Percentiles rank a stretch among this genome's conserved stretches.
These are phyloP conservation scores for Eilema caniola DNA, from an alignment of 2,888 invertebrate genomes.

Conservation along the genomic window DNA sequence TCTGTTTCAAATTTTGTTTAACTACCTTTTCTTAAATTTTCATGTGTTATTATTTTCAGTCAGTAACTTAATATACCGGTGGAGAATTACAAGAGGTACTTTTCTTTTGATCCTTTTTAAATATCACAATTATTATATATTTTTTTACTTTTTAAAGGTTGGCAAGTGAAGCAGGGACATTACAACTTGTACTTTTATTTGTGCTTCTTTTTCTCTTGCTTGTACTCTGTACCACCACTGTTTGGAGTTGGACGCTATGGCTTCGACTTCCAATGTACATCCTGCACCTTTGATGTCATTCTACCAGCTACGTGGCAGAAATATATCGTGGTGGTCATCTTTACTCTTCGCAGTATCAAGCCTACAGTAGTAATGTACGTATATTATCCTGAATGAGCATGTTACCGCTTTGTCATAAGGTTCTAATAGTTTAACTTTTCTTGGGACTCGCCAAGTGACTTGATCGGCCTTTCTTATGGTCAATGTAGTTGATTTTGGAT, in stretches of 20 bases:
- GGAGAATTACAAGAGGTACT: not conserved
- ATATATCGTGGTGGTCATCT: constrained; percentile 64
- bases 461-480: not conserved
- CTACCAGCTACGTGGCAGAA: constrained; percentile 65
- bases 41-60: not conserved
- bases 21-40: not conserved
- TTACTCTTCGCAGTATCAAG: constrained; percentile 72
- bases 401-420: not conserved
- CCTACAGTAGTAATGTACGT: constrained; percentile 77
- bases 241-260: constrained; percentile 74
- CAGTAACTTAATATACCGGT: not conserved
- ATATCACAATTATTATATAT: too few relatives aligned
- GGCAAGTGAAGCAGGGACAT: constrained; percentile 67
- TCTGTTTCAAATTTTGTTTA: not conserved
- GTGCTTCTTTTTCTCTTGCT: constrained; percentile 67
- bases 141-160: constrained; percentile 59
- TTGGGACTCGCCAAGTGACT: not conserved
- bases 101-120: too few relatives aligned
- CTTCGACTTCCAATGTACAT: constrained; percentile 75
- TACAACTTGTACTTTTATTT: constrained; percentile 67
- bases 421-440: not conserved
- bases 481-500: not conserved
- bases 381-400: not conserved
- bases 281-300: constrained; percentile 76
- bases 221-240: constrained; percentile 74